phyloP scores from a whole-genome alignment of 1,140 invertebrate species.

The Rhysida immarginata region DNA sequence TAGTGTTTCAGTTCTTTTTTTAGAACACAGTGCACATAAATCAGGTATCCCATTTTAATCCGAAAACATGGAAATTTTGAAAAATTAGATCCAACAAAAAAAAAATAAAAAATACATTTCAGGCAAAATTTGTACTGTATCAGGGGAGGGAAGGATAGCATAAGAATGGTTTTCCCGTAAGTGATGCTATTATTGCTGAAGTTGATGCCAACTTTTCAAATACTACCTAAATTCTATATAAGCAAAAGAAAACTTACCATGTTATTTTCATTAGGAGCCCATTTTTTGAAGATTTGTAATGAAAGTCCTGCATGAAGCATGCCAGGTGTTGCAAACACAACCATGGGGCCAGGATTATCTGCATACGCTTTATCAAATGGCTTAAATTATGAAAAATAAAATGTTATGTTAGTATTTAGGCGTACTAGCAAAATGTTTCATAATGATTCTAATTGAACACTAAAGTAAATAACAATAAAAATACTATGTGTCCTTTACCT shows the following conservation, averaged over 20 bases:
- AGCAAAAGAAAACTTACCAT: too few species aligned
- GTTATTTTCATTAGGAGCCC: slow-evolving; percentile 95
- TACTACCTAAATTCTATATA: slow-evolving; percentile 13
- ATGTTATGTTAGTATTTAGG: background rate
- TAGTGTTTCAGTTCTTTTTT: too few species aligned
- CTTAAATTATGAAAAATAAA: slow-evolving; percentile 17
- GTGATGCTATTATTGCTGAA: too few species aligned
- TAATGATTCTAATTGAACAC: background rate
- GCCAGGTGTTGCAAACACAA: slow-evolving; percentile 97
- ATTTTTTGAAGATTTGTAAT: slow-evolving; percentile 96
- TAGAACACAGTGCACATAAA: too few species aligned
- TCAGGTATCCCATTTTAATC: too few species aligned
- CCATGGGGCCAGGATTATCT: slow-evolving; percentile 97
- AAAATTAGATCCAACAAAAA: too few species aligned
- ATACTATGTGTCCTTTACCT: slow-evolving; percentile 29
- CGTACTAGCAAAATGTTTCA: background rate
- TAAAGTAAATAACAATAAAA: background rate
- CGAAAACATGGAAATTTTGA: too few species aligned
- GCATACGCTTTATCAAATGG: slow-evolving; percentile 92
- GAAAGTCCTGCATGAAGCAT: slow-evolving; percentile 99
- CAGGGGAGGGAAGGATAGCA: too few species aligned
- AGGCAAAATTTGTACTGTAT: too few species aligned
- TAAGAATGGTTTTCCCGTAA: too few species aligned
- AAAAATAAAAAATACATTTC: too few species aligned
- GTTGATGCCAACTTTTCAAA: too few species aligned